Conservation (phyloP, 1,140 invertebrate species). For the Stenopsyche tienmushanensis region DNA sequence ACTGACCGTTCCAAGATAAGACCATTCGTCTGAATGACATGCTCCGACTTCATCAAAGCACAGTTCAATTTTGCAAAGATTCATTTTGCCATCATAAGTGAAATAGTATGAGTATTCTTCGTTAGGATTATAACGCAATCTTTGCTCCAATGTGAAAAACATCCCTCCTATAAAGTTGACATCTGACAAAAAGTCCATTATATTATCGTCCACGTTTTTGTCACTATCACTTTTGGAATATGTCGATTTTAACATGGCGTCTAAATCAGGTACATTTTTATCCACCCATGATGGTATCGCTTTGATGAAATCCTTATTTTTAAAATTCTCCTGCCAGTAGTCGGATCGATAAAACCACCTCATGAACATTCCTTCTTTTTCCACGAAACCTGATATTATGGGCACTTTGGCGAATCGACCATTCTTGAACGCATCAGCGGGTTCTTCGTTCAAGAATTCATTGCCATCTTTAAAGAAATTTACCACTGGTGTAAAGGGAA, state of each 20-base stretch:
- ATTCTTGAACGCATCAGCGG: constrained; percentile 45
- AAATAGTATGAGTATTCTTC: constrained; percentile 52
- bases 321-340: constrained; percentile 31
- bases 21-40: constrained; percentile 50
- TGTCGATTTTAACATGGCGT: constrained; percentile 45
- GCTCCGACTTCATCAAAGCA: constrained; percentile 46
- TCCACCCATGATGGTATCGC: constrained; percentile 45
- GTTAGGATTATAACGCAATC: constrained; percentile 38
- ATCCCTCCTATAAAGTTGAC: constrained; percentile 50
- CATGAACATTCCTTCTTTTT: constrained; percentile 49
- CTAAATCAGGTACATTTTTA: constrained; percentile 44
- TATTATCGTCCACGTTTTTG: constrained; percentile 42
- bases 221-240: constrained; percentile 44
- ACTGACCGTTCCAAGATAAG: constrained; percentile 46
- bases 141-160: constrained; percentile 41
- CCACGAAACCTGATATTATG: constrained; percentile 48
- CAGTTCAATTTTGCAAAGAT: constrained; percentile 46
- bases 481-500: constrained; percentile 51
- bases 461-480: constrained; percentile 41
- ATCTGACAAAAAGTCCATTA: constrained; percentile 51
- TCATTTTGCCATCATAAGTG: constrained; percentile 49
- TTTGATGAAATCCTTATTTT: constrained; percentile 45
- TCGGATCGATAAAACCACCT: constrained; percentile 14
- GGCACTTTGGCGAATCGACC: constrained; percentile 51
- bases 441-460: constrained; percentile 44